Base-by-base conservation (phyloP, 2,797 vertebrate genomes). In the Pempheris klunzingeri region DNA sequence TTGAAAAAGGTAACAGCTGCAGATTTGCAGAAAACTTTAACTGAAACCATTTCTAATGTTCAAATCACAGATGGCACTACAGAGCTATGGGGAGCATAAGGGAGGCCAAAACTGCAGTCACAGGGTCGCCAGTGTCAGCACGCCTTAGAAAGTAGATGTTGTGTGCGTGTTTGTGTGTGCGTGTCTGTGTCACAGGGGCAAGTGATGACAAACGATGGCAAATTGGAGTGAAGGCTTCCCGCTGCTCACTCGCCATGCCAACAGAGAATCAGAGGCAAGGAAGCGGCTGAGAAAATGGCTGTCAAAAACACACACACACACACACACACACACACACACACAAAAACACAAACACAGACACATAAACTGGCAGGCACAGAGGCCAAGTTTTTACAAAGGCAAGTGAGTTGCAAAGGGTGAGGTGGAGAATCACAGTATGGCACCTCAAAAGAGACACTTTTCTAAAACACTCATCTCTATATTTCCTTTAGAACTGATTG, bases 201-300 rank as follows among this genome's bases (percentile, higher is more conserved):
- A 93, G 90, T 88, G 85, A 91, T 94, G 95, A 95, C 93, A 95
- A 95, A 95, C 91, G 86, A 95, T 95, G 89, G 95, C 94, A 95
- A 96, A 96, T 95, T 96, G 92, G 93, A 95, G 90, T 94, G 95
- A 95, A 95, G 92, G 92, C 92, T 89, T 90, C 94, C 94, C 36
- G 80, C 92, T 83, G 93, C 68, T 92, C 26, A 4, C 85, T 91
- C 78, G 78, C 88, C 86, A 92, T 90, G 91, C 92, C 94, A 93
- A 89, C 88, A 90, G 88, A 90, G 92, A 89, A 92, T 92, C 90
- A 89, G 88, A 90, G 82, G 74, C 78, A 83, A 87, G 74, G 81
- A 90, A 84, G 85, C 53, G 57, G 84, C 87, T 92, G 88, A 92
- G 85, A 94, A 91, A 92, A 87, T 85, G 81, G 63, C 83, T 87